Conservation (phyloP, 1,140 invertebrate genomes). For the Trinorchestia longiramus region DNA sequence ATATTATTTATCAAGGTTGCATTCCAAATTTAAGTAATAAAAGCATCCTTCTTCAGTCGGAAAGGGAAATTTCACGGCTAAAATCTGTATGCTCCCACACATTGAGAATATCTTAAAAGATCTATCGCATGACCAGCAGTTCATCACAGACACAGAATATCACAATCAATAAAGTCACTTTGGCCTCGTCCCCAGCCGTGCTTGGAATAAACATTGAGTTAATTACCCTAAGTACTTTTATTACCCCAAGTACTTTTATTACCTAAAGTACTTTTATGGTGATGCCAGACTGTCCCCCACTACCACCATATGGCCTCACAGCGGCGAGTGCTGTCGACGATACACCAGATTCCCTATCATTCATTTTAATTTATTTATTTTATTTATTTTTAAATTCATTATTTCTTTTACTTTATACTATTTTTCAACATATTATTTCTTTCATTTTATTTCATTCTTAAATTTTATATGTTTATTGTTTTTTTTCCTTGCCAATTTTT, state of each 20-base stretch:
- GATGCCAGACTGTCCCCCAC: background rate
- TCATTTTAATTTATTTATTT: background rate
- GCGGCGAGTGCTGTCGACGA: background rate
- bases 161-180: background rate
- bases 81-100: too few species aligned
- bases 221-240: conserved; percentile 9
- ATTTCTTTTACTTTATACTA: background rate
- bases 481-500: too few species aligned
- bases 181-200: background rate
- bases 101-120: too few species aligned
- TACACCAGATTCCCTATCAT: background rate
- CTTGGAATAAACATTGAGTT: background rate
- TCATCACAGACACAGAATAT: background rate
- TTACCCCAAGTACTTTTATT: background rate
- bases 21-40: too few species aligned
- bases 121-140: too few species aligned
- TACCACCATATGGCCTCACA: background rate
- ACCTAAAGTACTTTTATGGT: background rate
- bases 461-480: too few species aligned
- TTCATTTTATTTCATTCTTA: too few species aligned
- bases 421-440: background rate
- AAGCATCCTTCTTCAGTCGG: too few species aligned
- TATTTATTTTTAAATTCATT: background rate
- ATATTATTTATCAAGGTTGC: too few species aligned
- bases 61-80: too few species aligned